phyloP scores from a whole-genome alignment of 2,797 vertebrate species.

The Periparus ater region DNA sequence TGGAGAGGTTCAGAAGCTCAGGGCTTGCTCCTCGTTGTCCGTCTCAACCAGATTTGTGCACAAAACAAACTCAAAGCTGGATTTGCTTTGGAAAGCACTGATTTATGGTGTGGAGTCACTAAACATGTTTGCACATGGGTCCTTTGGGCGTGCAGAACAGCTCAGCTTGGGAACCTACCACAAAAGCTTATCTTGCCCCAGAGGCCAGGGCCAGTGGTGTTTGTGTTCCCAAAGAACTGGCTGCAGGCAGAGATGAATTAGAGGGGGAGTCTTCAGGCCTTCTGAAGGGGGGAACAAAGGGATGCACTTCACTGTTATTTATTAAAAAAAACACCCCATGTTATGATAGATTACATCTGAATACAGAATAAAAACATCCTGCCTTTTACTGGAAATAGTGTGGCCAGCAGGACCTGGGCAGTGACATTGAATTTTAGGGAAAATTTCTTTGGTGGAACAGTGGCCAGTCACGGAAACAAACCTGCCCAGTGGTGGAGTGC shows the following conservation, averaged over 20 bases:
- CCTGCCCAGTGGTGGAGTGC: background rate
- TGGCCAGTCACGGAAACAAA: background rate
- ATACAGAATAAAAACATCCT: background rate
- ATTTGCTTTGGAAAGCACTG: conserved; percentile 6
- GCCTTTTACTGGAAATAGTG: background rate
- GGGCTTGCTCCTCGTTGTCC: conserved; percentile 44
- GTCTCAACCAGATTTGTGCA: conserved; percentile 26
- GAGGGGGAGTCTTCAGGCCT: background rate
- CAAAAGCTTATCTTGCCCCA: conserved; percentile 18
- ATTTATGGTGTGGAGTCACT: conserved; percentile 43
- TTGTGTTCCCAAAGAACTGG: background rate
- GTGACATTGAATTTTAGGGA: background rate
- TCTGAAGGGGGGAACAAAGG: background rate
- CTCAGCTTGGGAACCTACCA: conserved; percentile 27
- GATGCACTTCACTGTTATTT: background rate
- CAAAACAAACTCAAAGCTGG: background rate
- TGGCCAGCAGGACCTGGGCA: background rate
- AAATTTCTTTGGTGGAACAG: too few species aligned
- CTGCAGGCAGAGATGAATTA: background rate
- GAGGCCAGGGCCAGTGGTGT: conserved; percentile 5
- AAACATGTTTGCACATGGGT: conserved; percentile 57
- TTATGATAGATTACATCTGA: background rate
- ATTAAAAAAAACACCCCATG: rapidly evolving
- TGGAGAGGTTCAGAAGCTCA: conserved; percentile 14
- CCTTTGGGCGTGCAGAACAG: conserved; percentile 16